Evolutionary conservation across 2,888 invertebrate genomes (phyloP).

Genomic region (Agrilus mali): DNA sequence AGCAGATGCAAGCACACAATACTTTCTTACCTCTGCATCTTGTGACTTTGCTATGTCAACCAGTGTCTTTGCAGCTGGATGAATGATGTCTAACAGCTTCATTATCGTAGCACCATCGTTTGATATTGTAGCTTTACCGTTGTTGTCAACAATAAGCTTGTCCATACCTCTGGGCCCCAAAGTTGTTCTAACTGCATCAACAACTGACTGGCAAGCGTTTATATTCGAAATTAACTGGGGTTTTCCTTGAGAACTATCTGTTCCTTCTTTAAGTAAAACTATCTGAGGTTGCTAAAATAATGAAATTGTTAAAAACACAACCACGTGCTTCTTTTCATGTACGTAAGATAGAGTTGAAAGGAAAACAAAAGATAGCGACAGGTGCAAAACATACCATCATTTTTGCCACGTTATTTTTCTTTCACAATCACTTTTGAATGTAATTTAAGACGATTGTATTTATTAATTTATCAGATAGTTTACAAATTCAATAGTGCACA

Average conservation of each 20-base stretch:
- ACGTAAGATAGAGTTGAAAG: too few relatives aligned
- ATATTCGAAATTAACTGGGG: slow-evolving; percentile 94
- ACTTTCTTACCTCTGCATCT: slow-evolving; percentile 67
- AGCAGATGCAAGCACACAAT: slow-evolving; percentile 23
- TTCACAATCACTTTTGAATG: too few relatives aligned
- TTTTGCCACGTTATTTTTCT: too few relatives aligned
- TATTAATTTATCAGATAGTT: too few relatives aligned
- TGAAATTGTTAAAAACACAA: too few relatives aligned
- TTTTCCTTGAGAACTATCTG: slow-evolving; percentile 91
- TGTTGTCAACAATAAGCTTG: slow-evolving; percentile 86
- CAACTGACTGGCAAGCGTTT: slow-evolving; percentile 90
- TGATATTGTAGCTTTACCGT: slow-evolving; percentile 90
- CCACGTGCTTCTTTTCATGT: too few relatives aligned
- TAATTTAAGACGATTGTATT: too few relatives aligned
- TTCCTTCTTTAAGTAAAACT: slow-evolving; percentile 93
- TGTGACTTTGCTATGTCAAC: slow-evolving; percentile 99
- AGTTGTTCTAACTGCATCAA: slow-evolving; percentile 94
- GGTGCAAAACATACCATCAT: too few relatives aligned
- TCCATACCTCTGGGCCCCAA: slow-evolving; percentile 99
- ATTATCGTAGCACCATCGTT: slow-evolving; percentile 99
- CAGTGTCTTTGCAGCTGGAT: slow-evolving; percentile 94
- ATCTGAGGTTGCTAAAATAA: slow-evolving; percentile 85
- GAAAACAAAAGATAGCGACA: too few relatives aligned
- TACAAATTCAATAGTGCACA: too few relatives aligned
- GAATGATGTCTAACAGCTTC: slow-evolving; percentile 94